Conservation (phyloP, 1,140 invertebrate species). For the Zaprionus capensis region DNA sequence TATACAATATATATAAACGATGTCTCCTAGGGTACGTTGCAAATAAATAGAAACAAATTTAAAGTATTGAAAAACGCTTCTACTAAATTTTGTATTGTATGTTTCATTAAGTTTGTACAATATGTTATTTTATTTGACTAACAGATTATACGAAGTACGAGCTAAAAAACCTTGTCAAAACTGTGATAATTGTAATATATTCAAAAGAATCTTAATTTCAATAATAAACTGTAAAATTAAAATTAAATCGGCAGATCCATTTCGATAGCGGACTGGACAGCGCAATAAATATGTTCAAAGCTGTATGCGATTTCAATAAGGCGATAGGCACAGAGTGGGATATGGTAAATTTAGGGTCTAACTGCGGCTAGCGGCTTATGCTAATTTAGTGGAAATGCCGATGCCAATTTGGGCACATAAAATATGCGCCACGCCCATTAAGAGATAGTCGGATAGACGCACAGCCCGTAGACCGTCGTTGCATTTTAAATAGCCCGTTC, state of each 20-base stretch:
- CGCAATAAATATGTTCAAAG: not conserved
- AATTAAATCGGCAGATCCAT: not conserved
- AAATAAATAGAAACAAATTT: too few species aligned
- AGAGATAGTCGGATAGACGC: slow-evolving; percentile 39
- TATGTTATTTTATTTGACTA: too few species aligned
- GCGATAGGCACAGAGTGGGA: not conserved
- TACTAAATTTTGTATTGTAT: too few species aligned
- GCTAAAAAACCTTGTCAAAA: not conserved
- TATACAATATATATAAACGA: too few species aligned
- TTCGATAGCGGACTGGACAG: not conserved
- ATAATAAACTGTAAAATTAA: not conserved
- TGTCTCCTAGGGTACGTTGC: too few species aligned
- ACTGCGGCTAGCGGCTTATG: slow-evolving; percentile 21
- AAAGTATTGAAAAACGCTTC: too few species aligned
- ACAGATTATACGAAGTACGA: not conserved
- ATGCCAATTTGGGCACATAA: slow-evolving; percentile 39
- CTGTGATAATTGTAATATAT: not conserved
- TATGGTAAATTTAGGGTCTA: slow-evolving; percentile 13
- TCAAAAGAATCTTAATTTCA: not conserved
- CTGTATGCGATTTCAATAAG: slow-evolving; percentile 12
- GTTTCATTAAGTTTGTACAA: too few species aligned
- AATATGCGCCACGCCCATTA: slow-evolving; percentile 39
- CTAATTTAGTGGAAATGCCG: slow-evolving; percentile 30
- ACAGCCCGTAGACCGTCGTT: not conserved
- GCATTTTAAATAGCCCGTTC: slow-evolving; percentile 46